Evolutionary conservation across 2,113 vertebrate species (phyloP).

Genomic region (Canis aureus): DNA sequence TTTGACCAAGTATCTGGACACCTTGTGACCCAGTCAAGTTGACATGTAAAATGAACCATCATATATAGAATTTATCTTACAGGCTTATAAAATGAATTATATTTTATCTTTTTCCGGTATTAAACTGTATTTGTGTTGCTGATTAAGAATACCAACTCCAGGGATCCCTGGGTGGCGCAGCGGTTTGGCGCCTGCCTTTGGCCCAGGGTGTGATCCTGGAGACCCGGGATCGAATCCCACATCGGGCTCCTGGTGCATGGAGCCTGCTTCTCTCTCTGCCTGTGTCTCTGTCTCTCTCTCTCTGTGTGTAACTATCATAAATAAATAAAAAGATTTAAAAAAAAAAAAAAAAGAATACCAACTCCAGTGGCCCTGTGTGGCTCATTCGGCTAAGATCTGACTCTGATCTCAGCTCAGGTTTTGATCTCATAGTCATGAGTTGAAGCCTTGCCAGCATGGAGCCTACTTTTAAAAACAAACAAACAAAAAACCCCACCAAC

Average conservation of each 20-base stretch:
- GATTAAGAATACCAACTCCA: background rate
- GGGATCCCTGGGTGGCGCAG: no score
- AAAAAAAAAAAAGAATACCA: no score
- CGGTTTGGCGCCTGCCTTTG: no score
- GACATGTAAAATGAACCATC: background rate
- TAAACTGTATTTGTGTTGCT: background rate
- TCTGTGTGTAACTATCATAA: no score
- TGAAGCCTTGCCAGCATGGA: background rate
- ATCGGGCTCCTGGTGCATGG: no score
- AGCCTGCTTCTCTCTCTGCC: no score
- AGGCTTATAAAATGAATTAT: background rate
- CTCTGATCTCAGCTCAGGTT: background rate
- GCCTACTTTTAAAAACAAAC: background rate
- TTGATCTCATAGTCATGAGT: background rate
- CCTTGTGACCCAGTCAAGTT: background rate
- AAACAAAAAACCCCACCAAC: no score
- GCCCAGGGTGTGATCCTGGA: no score
- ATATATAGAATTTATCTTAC: background rate
- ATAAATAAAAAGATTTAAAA: no score
- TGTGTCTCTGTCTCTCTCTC: no score
- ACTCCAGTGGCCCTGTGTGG: background rate
- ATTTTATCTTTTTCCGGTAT: background rate
- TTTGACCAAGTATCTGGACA: background rate
- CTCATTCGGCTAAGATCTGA: background rate
- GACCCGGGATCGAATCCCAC: no score